Evolutionary conservation across 2,113 vertebrate species (phyloP), one percentile per base, ranked within the genome.

Genomic region (Dromas ardeola): DNA sequence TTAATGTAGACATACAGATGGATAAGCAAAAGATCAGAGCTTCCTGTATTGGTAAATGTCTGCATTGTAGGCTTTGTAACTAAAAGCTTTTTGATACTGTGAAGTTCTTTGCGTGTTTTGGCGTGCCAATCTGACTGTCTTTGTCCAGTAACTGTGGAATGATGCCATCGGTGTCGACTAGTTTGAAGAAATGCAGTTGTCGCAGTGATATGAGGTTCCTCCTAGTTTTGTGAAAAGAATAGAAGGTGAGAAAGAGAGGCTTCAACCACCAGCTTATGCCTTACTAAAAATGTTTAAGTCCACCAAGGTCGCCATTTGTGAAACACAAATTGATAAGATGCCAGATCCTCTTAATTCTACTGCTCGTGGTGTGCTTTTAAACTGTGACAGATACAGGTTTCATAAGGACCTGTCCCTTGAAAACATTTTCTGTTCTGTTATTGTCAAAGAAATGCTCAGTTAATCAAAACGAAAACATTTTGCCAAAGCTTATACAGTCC

Each of bases 91-190:
- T n/a, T 49, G 47, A 50, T 59, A 30, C 0, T 0, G 6, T 40
- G 18, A 43, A 36, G 27, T 70, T 15, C 6, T 86, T 55, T 52
- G 6, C 47, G 17, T 49, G 45, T 58, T 80, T 73, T 18, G 45
- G 14, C 40, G 13, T 1, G 1, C 13, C 9, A 18, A 4, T 43
- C 16, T 45, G 30, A 29, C 20, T 3, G 1, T 32, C 11, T 83
- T 95, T 83, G n/a, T 34, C 40, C 29, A 13, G 21, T 70, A 83
- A 50, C 13, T 66, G 38, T 67, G 55, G 11, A 86, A 62, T 26
- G 6, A 66, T 11, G 7, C 10, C 32, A 20, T 17, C 0, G 0
- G 5, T 42, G 10, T 42, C 15, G 12, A 19, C 4, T 4, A 11
- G 4, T 15, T 88, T 77, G 58, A 80, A 80, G 74, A 73, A 65